Base-by-base conservation (phyloP, 2,888 invertebrate genomes). In the Euzetes globulus region DNA sequence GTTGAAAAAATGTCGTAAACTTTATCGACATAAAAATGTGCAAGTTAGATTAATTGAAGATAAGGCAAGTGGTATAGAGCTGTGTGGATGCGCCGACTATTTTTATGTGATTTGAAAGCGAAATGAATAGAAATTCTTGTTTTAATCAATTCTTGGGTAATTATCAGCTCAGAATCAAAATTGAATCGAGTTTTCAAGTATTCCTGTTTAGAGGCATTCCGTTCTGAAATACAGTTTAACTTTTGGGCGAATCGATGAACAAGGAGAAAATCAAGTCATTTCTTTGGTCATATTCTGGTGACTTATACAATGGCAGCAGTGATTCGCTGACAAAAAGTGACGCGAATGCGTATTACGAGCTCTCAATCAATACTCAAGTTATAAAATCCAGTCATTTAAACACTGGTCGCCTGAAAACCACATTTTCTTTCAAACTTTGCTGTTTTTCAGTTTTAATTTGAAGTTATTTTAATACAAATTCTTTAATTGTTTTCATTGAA, bases 261-360 rank as follows among this genome's bases (percentile, higher is more conserved):
- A 5, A 13, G 25, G 22, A 55, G 25, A 55, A 22, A 55, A 55
- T 25, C 25, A 22, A 15, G 15, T 19, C 4, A 52, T 52, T 7
- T 52, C 19, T 52, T 52, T 52, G 52, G 52, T 9, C n/a, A 19
- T 52, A n/a, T 17, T 17, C n/a, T 47, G 5, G 47, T 3, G 47
- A 9, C n/a, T 25, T 22, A 11, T 11, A 25, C 11, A 25, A 55
- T 55, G 25, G 19, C 1, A 33, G 11, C 63, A 63, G 17, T 25
- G 68, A 68, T 68, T 68, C 11, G 68, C 22, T 22, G 68, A 68
- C 22, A 22, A 65, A 17, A 19, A 37, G 19, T 65, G 33, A 45
- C 45, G 37, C 68, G 68, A 68, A 45, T 68, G 68, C 68, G 68
- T 68, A 68, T 17, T 22, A 68, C 68, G 45, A 15, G 17, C 22